Evolutionary conservation across 1,140 invertebrate genomes (phyloP), one percentile per base, ranked within the genome.

Genomic region (Kradibia gibbosae): DNA sequence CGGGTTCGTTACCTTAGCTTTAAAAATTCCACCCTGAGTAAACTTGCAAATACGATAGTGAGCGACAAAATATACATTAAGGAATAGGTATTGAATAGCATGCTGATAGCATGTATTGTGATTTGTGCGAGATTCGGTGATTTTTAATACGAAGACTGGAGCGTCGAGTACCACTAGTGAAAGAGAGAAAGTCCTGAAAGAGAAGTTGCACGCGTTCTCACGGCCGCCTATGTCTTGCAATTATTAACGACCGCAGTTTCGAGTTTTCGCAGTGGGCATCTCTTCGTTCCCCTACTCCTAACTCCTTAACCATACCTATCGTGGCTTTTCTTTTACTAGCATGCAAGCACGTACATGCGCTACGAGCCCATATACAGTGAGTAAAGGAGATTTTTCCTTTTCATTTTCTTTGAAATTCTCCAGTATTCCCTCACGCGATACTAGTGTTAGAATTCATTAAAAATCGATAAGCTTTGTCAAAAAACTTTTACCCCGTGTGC

Each of bases 161-260:
- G 17, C 34, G 3, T 39, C 34, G 20, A 67, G 15, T n/a, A 1
- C 7, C 17, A n/a, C 5, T 3, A 78, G 67, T 72, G 67, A 79
- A 60, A 80, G 78, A 80, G 78, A 80, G 78, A 80, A 80, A 80
- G 78, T 80, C 34, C 22, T 1, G 25, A 45, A 53, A 45, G 67
- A 80, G 36, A 65, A 48, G 53, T 57, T 73, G 71, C 78, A 74
- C 25, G 78, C 71, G 78, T 80, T 80, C 71, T 80, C 55, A 80
- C 71, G 78, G 57, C 25, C 78, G 55, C 28, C n/a, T 4, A 15
- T 77, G n/a, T 42, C n/a, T 60, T 76, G 80, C 80, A 81, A 76
- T 81, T 76, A 81, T 81, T 76, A 81, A 80, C 71, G 79, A 70
- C 48, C 73, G 45, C 45, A 72, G 31, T 55, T 60, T 45, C 55